Conservation (phyloP, 2,113 vertebrate genomes). For the Ammodytes marinus region DNA sequence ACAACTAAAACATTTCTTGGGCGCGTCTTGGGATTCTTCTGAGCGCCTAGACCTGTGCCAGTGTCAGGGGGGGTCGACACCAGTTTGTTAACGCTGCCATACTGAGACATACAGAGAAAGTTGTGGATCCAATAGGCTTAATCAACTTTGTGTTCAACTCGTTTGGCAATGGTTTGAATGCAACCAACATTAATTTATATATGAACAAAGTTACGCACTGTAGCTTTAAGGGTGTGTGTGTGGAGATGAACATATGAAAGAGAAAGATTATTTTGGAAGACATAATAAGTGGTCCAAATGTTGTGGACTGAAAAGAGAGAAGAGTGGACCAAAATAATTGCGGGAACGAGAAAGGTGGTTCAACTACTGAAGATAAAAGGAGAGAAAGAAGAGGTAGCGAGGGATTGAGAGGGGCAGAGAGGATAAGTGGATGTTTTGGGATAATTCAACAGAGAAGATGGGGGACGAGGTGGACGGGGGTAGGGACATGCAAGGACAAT, state of each 20-base stretch:
- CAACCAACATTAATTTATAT: too few relatives aligned
- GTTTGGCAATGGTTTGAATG: too few relatives aligned
- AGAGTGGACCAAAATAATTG: slow-evolving; percentile 46
- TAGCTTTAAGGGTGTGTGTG: too few relatives aligned
- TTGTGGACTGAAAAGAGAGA: slow-evolving; percentile 23
- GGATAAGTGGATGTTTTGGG: slow-evolving; percentile 64
- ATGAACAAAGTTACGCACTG: too few relatives aligned
- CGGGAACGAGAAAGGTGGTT: slow-evolving; percentile 50
- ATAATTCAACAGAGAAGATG: slow-evolving; percentile 50
- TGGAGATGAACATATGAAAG: neutral
- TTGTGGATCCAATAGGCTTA: too few relatives aligned
- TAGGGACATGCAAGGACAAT: slow-evolving; percentile 20
- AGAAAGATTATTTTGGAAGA: slow-evolving; percentile 3
- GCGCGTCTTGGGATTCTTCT: too few relatives aligned
- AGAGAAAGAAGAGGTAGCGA: slow-evolving; percentile 21
- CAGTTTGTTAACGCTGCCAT: too few relatives aligned
- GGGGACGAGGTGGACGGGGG: slow-evolving; percentile 20
- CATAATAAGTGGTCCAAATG: neutral
- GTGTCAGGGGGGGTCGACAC: too few relatives aligned
- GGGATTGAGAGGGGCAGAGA: slow-evolving; percentile 28
- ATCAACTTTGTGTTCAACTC: too few relatives aligned
- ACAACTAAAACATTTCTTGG: too few relatives aligned
- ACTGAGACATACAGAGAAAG: too few relatives aligned
- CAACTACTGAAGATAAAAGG: slow-evolving; percentile 35
- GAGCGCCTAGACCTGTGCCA: too few relatives aligned